phyloP scores from a whole-genome alignment of 2,888 invertebrate genomes.

The Bursaphelenchus okinawaensis region DNA sequence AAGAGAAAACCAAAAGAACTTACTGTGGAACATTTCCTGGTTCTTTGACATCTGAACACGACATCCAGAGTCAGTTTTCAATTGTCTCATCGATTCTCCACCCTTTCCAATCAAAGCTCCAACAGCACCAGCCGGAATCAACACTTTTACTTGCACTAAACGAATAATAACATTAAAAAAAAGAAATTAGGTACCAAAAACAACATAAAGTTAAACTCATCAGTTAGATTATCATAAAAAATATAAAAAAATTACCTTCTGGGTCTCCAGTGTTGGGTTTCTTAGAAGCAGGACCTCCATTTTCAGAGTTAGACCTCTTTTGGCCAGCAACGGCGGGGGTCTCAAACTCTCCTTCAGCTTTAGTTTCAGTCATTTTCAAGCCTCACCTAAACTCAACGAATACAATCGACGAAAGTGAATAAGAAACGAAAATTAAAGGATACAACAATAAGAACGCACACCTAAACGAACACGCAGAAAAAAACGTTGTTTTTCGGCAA shows the following conservation, averaged over 20 bases:
- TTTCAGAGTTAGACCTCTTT: constrained; percentile 45
- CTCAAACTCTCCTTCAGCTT: neutral
- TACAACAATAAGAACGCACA: too few species aligned
- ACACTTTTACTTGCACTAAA: constrained; percentile 48
- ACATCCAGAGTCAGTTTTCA: constrained; percentile 94
- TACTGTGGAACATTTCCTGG: constrained; percentile 96
- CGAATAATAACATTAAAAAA: constrained; percentile 1
- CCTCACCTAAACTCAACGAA: neutral
- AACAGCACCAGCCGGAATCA: constrained; percentile 73
- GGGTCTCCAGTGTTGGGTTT: constrained; percentile 39
- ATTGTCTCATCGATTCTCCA: constrained; percentile 93
- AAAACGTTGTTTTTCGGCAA: neutral
- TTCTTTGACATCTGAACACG: constrained; percentile 99
- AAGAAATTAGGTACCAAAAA: neutral
- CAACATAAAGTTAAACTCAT: too few species aligned
- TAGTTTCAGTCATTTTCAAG: constrained; percentile 1
- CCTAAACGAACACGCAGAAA: neutral
- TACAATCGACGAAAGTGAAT: neutral
- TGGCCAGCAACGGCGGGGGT: constrained; percentile 29
- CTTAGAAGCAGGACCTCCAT: constrained; percentile 49
- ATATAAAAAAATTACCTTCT: constrained; percentile 26
- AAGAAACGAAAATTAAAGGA: neutral
- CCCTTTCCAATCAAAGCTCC: constrained; percentile 99
- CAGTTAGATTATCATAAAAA: too few species aligned
- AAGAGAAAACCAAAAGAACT: constrained; percentile 36